Evolutionary conservation across 30 jellyfish, hydroid and myxozoan species (phyloP), one percentile per base, ranked within the genome.

Genomic region (Aurelia aurita): DNA sequence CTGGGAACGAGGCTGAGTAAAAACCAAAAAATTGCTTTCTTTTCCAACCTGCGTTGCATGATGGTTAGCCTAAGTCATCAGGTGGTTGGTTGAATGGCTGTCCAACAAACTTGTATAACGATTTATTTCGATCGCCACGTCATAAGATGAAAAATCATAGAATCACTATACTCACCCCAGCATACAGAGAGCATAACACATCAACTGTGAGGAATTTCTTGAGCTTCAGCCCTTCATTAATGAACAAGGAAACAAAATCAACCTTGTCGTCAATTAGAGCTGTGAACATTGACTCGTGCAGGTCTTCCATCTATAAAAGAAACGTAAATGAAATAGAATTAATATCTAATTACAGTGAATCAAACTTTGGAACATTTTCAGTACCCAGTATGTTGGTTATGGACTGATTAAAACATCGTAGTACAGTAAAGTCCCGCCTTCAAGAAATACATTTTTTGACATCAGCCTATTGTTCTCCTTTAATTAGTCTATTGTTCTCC

Each of bases 181-280:
- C 87, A 65, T 94, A 94, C 45, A 94, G 84, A 31, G 86, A 70
- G 79, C 84, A 72, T 16, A 94, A 89, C 9, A 68, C 82, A 23
- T 89, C 95, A 31, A 94, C 73, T 12, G 97, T 94, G 19, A 94
- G 77, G 74, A 82, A 88, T 20, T 84, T 63, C 34, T 80, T 83
- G 65, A 94, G 27, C 69, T 85, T 90, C 34, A 94, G 35, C n/a
- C 99, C 99, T 73, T 94, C 99, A 79, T 89, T 72, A 21, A 94
- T 58, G 85, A 94, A 94, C 68, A 94, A 88, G 16, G 90, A 84
- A 16, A 94, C 99, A 74, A 94, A 94, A 49, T 94, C 99, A 5
- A 96, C 89, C 79, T 94, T 94, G 60, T 94, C 79, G 79, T 94
- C 99, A 59, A 89, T 58, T 23, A 94, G 88, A 13, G 99, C 99